Evolutionary conservation across 2,797 vertebrate genomes (phyloP).

Genomic region (Acanthurus leucopareius): DNA sequence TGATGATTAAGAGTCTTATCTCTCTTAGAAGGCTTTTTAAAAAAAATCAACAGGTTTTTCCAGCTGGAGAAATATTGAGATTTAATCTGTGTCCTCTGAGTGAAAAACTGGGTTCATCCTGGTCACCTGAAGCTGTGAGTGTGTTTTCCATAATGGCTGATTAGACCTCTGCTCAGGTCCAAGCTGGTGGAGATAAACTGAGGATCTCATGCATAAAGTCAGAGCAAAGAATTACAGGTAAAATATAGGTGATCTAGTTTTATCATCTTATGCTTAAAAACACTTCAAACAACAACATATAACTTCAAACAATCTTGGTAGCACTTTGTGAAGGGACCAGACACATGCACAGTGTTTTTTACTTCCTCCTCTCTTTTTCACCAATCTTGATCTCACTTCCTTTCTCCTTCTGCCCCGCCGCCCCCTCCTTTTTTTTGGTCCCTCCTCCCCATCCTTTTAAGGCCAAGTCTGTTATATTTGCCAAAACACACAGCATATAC

Average conservation of each 20-base stretch:
- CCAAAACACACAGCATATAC: slow-evolving; percentile 1
- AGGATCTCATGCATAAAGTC: not conserved
- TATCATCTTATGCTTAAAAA: not conserved
- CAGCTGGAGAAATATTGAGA: not conserved
- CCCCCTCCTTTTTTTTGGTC: not conserved
- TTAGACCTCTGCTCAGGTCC: not conserved
- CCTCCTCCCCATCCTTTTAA: not conserved
- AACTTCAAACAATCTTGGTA: not conserved
- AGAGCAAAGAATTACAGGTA: not conserved
- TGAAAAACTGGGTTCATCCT: not conserved
- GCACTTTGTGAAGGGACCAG: not conserved
- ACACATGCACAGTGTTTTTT: not conserved
- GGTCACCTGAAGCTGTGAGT: not conserved
- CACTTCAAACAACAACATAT: not conserved
- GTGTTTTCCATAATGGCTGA: not conserved
- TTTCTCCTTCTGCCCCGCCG: too few relatives aligned
- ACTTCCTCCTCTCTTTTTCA: not conserved
- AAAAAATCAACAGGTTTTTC: not conserved
- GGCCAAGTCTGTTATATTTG: slow-evolving; percentile 36
- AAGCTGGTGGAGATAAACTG: not conserved
- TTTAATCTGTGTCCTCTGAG: not conserved
- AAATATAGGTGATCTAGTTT: not conserved
- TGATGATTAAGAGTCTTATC: not conserved
- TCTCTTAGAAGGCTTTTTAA: too few relatives aligned
- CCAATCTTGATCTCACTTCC: not conserved